Conservation (phyloP, 2,888 invertebrate genomes). For the Drosophila imparisetae region DNA sequence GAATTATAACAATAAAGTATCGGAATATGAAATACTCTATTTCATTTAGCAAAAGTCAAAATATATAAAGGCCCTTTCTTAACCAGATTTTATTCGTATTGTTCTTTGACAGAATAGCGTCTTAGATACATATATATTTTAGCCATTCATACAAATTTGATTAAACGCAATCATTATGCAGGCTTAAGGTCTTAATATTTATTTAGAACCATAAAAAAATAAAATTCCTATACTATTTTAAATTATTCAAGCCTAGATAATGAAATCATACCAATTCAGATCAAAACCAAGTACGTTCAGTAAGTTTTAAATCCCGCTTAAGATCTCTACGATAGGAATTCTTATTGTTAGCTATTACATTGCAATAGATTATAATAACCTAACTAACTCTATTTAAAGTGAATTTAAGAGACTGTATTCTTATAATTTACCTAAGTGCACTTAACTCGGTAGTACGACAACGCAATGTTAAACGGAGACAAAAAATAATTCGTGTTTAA, state of each 20-base stretch:
- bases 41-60: neutral
- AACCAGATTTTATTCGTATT: neutral
- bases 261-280: neutral
- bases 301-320: neutral
- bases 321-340: neutral
- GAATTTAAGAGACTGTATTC: constrained; percentile 4
- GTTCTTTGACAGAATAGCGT: neutral
- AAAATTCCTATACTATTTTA: neutral
- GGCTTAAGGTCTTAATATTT: no score
- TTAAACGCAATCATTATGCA: no score
- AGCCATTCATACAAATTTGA: neutral
- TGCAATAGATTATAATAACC: neutral
- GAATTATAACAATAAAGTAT: neutral
- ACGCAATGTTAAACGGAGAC: constrained; percentile 38
- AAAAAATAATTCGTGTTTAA: constrained; percentile 53
- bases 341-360: neutral
- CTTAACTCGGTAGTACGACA: constrained; percentile 20
- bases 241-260: neutral
- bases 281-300: neutral
- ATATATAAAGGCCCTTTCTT: neutral
- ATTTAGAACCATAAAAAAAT: neutral
- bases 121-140: neutral
- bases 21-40: neutral
- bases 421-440: neutral
- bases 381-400: neutral